phyloP scores from a whole-genome alignment of 53 echinoderm and acorn worm species.

The Arbacia lixula region DNA sequence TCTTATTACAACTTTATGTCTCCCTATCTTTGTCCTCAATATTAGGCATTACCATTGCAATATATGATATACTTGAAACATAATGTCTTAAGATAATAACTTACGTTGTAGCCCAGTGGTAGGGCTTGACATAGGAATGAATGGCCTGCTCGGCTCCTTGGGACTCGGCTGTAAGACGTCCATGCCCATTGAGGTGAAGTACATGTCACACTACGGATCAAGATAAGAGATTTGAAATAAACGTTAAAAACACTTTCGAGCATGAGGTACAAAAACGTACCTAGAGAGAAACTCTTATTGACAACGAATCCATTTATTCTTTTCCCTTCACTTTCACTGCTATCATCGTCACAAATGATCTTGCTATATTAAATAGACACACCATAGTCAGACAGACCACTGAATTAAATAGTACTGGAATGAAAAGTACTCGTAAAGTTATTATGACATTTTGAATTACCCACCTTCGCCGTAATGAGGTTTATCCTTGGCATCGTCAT shows the following conservation, averaged over 20 bases:
- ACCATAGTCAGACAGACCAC: no score
- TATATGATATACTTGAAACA: background rate
- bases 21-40: background rate
- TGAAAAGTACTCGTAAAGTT: no score
- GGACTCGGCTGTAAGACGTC: slow-evolving; percentile 85
- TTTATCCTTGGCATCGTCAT: slow-evolving; percentile 95
- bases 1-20: background rate
- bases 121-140: slow-evolving; percentile 87
- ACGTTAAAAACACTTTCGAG: background rate
- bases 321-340: background rate
- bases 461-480: slow-evolving; percentile 90
- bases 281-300: background rate
- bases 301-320: background rate
- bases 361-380: no score
- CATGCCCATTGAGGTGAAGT: slow-evolving; percentile 85
- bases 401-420: no score
- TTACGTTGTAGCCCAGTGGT: slow-evolving; percentile 82
- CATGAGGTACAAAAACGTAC: background rate
- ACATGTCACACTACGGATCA: slow-evolving; percentile 93
- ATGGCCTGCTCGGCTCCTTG: slow-evolving; percentile 73
- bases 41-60: no score
- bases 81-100: background rate
- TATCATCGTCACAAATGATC: background rate
- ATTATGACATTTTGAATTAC: no score
- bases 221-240: background rate